Conservation (phyloP, 1,140 invertebrate genomes). For the Drosophila melanogaster region Release_6_plus_ISO1_MT NT_033777.3:22719001-22719500, state of each 20-base stretch:
- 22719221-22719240: conserved; percentile 50
- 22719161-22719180: conserved; percentile 15
- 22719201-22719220: conserved; percentile 26
- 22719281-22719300: conserved; percentile 18
- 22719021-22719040: neutral
- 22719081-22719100: neutral
- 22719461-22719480: conserved; percentile 64
- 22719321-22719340: conserved; percentile 18
- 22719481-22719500: conserved; percentile 58
- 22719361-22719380: conserved; percentile 61
- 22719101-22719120: neutral
- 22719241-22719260: conserved; percentile 53
- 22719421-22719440: conserved; percentile 55
- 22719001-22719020: neutral
- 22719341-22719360: conserved; percentile 53
- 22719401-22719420: conserved; percentile 58
- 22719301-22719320: conserved; percentile 4
- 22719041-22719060: neutral
- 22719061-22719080: neutral
- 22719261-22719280: conserved; percentile 54
- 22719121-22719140: conserved; percentile 6
- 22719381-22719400: conserved; percentile 67
- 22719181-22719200: conserved; percentile 20
- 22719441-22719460: conserved; percentile 50
- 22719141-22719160: conserved; percentile 2